Evolutionary conservation across 2,888 invertebrate genomes (phyloP), one percentile per base, ranked within the genome.

Genomic region (Leucania comma): DNA sequence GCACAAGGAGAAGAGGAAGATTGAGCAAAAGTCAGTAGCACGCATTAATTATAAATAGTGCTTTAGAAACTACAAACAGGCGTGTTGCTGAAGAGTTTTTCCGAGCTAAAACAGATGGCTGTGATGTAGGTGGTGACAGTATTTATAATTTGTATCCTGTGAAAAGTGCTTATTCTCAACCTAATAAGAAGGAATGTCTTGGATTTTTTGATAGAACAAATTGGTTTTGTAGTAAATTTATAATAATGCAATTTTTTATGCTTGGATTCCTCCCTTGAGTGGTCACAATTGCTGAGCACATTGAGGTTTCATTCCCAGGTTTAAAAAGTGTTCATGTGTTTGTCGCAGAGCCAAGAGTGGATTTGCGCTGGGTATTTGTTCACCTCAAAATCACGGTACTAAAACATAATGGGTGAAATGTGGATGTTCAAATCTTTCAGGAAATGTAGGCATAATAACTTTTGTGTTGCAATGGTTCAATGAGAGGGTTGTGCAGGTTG

Each of bases 1-100:
- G 80, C 97, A 97, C 32, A 97, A 97, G 87, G 98, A 99, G 89
- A 99, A 98, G 89, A 92, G 99, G 84, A 96, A 97, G 73, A 95
- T 98, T 14, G 98, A 98, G 88, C 95, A 97, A 42, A 98, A 97
- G 96, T 96, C 66, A 83, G 88, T 76, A 42, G 5, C 29, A 1
- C 2, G 5, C 9, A 2, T 14, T 54, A 29, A n/a, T 24, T 5
- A 26, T 17, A 20, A 9, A 29, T 53, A 17, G 26, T 53, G 2
- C 32, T 57, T 35, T 20, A 54, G 9, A 2, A 24, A 54, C 17
- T 5, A 12, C 22, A 50, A 1, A 4, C 50, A 50, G 22, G 12
- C 24, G 51, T 24, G 24, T 24, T 51, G 22, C 22, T 22, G 24
- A 22, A 1, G 3, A 48, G 50, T 10, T 51, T 5, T 42, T 42